Evolutionary conservation across 2,797 vertebrate genomes (phyloP).

Genomic region (Mormyrus proboscirostris): DNA sequence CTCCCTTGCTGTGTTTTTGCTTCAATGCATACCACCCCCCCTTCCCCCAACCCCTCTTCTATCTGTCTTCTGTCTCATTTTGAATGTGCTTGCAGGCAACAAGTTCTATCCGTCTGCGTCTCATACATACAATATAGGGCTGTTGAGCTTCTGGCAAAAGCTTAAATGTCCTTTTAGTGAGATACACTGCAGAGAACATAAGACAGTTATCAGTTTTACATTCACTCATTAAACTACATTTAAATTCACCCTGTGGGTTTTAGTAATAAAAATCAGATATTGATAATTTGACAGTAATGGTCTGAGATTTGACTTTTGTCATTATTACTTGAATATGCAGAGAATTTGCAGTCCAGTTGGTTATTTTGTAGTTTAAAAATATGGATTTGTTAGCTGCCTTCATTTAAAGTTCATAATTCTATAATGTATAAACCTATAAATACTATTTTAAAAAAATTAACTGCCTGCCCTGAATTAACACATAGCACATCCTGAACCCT

Average conservation of each 20-base stretch:
- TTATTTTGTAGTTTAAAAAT: not conserved
- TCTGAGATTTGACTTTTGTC: not conserved
- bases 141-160: constrained; percentile 53
- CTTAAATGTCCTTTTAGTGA: constrained; percentile 50
- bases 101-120: constrained; percentile 49
- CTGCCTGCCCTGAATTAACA: not conserved
- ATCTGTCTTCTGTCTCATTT: constrained; percentile 62
- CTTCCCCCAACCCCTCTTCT: constrained; percentile 48
- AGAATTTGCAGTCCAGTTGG: not conserved
- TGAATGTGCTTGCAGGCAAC: constrained; percentile 58
- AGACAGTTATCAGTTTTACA: not conserved
- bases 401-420: not conserved
- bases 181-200: constrained; percentile 21
- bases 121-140: constrained; percentile 52
- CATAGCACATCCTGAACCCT: not conserved
- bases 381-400: not conserved
- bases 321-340: not conserved
- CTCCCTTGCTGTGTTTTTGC: constrained; percentile 64
- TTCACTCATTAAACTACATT: constrained; percentile 9
- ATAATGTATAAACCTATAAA: not conserved
- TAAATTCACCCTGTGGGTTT: constrained; percentile 17
- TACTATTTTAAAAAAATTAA: not conserved
- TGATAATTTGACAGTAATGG: constrained; percentile 12
- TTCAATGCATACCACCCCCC: constrained; percentile 61
- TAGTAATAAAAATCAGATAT: constrained; percentile 4